A percentile compares a stretch with the other conserved stretches of the same genome.
Conservation (phyloP, 2,888 invertebrate species). For the Odontomyia ornata region DNA sequence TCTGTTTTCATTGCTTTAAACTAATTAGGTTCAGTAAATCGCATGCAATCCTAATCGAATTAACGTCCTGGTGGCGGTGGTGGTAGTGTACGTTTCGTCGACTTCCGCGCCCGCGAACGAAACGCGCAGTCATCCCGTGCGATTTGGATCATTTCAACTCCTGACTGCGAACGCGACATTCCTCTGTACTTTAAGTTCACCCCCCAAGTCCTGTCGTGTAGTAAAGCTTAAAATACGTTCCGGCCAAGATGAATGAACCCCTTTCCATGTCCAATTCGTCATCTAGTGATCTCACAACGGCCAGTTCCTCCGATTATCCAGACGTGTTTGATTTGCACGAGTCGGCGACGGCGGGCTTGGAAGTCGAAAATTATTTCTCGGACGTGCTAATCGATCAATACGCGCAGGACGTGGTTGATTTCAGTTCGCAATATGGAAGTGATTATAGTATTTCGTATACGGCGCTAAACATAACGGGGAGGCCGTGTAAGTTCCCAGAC, state of each 20-base stretch:
- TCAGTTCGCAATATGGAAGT: constrained; percentile 91
- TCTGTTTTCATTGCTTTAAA: constrained; percentile 9
- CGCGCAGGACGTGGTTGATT: constrained; percentile 80
- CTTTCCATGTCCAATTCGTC: constrained; percentile 24
- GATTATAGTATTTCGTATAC: constrained; percentile 88
- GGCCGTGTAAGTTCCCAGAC: constrained; percentile 84
- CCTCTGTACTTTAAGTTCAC: background rate
- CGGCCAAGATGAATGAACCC: constrained; percentile 27
- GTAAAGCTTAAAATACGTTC: background rate
- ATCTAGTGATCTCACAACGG: constrained; percentile 8
- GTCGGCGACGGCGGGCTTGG: background rate
- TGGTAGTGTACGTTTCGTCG: constrained; percentile 33
- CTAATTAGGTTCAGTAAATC: background rate
- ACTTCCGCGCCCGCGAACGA: constrained; percentile 19
- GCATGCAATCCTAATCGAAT: constrained; percentile 25
- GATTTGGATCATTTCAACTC: background rate
- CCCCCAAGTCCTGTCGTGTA: background rate
- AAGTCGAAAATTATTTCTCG: constrained; percentile 48
- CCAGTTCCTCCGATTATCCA: constrained; percentile 47
- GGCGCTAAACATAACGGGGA: constrained; percentile 85
- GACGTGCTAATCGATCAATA: constrained; percentile 72
- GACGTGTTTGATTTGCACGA: constrained; percentile 49
- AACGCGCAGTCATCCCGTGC: constrained; percentile 29
- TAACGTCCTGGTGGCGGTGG: constrained; percentile 15
- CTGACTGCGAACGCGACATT: constrained; percentile 8